These are phyloP conservation scores for Netelia virgata DNA, from an alignment of 2,888 invertebrate species.

Conservation along the genomic window DNA sequence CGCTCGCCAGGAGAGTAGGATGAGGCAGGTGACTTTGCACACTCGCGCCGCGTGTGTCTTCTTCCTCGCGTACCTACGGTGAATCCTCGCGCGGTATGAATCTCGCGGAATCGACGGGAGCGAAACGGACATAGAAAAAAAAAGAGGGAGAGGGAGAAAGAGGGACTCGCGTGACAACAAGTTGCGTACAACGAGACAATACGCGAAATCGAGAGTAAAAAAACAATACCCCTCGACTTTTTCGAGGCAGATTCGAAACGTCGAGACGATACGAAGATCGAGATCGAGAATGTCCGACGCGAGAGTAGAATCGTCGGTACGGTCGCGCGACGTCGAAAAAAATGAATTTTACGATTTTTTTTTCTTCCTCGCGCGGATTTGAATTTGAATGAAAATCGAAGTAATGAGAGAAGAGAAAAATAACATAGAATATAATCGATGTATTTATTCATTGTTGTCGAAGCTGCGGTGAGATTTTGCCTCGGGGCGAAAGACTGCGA, in stretches of 20 bases:
- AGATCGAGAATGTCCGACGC: background rate
- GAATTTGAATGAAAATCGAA: background rate
- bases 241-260: background rate
- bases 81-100: background rate
- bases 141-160: background rate
- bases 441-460: conserved; percentile 17
- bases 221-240: background rate
- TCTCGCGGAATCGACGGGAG: background rate
- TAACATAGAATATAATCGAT: background rate
- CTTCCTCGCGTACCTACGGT: background rate
- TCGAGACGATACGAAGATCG: background rate
- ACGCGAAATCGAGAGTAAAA: background rate
- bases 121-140: background rate
- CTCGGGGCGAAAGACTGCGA: background rate
- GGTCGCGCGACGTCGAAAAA: too few relatives aligned
- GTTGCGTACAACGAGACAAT: background rate
- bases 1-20: conserved; percentile 28
- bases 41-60: conserved; percentile 3
- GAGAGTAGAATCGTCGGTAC: background rate
- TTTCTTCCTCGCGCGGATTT: background rate
- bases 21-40: conserved; percentile 61
- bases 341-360: too few relatives aligned
- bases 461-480: background rate
- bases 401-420: background rate
- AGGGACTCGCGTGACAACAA: background rate